Evolutionary conservation across 2,797 vertebrate species (phyloP).

Genomic region (Spheniscus humboldti): DNA sequence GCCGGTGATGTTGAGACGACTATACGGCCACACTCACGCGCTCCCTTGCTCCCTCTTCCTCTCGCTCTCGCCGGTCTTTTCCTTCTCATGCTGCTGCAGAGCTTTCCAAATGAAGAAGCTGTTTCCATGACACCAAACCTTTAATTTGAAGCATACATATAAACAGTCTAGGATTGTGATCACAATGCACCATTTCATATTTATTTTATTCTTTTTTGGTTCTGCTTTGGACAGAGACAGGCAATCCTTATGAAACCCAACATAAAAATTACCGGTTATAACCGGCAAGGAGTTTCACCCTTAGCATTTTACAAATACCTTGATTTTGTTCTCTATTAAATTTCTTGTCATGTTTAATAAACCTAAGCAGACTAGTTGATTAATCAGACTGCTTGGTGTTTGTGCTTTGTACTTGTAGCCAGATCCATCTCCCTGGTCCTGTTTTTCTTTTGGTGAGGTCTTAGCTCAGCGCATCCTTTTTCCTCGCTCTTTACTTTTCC

Average conservation of each 20-base stretch:
- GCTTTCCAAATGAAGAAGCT: constrained; percentile 76
- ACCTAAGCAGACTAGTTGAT: constrained; percentile 43
- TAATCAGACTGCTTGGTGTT: constrained; percentile 50
- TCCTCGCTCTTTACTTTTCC: not conserved
- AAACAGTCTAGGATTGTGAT: constrained; percentile 61
- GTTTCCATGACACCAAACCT: constrained; percentile 78
- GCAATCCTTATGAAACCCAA: not conserved
- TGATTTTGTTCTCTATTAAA: constrained; percentile 58
- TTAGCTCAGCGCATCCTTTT: not conserved
- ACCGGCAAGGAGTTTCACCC: constrained; percentile 12
- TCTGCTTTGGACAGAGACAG: constrained; percentile 16
- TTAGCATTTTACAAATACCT: constrained; percentile 39
- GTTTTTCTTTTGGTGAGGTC: constrained; percentile 34
- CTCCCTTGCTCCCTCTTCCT: not conserved
- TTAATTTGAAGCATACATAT: constrained; percentile 73
- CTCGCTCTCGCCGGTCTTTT: not conserved
- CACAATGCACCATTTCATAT: constrained; percentile 56
- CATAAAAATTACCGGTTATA: constrained; percentile 15
- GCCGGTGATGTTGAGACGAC: not conserved
- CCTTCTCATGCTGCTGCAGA: constrained; percentile 58
- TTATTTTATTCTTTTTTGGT: constrained; percentile 44
- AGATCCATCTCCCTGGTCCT: constrained; percentile 8
- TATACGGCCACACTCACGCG: not conserved
- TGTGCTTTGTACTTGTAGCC: constrained; percentile 16
- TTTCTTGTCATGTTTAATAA: constrained; percentile 66